A percentile compares a stretch with the other conserved stretches of the same genome.
Conservation (phyloP, 2,113 vertebrate genomes). For the Bagarius yarrelli region DNA sequence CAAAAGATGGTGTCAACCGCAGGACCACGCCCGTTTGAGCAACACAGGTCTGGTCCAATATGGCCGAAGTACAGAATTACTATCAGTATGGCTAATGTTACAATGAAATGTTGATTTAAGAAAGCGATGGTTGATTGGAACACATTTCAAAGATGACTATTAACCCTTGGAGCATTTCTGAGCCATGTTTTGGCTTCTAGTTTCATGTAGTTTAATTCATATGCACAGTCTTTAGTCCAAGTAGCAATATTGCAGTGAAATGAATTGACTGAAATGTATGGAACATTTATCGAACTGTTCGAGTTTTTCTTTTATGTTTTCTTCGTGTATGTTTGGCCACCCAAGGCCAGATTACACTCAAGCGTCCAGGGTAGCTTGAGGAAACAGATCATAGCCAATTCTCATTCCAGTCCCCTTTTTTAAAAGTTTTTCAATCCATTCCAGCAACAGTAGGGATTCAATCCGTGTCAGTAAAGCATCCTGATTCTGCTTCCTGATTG, state of each 20-base stretch:
- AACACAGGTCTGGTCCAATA: not conserved
- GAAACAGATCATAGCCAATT: not conserved
- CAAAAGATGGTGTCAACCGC: constrained; percentile 88
- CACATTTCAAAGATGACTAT: not conserved
- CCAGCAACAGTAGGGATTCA: not conserved
- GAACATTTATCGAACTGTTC: not conserved
- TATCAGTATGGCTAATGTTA: not conserved
- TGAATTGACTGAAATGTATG: not conserved
- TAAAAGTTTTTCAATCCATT: not conserved
- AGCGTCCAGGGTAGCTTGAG: not conserved
- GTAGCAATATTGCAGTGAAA: constrained; percentile 35
- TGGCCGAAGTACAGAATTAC: not conserved
- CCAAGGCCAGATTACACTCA: not conserved
- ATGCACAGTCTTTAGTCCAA: constrained; percentile 35
- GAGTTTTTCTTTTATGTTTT: not conserved
- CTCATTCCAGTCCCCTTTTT: not conserved
- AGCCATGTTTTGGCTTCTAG: constrained; percentile 1
- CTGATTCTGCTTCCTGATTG: not conserved
- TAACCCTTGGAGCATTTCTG: constrained; percentile 26
- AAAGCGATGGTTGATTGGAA: not conserved
- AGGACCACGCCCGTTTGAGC: constrained; percentile 93
- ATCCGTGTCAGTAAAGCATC: not conserved
- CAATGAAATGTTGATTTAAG: not conserved
- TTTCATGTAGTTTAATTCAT: constrained; percentile 29
- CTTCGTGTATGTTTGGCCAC: constrained; percentile 21